Evolutionary conservation across 2,888 invertebrate species (phyloP), one percentile per base, ranked within the genome.

Genomic region (Octonoba sinensis): DNA sequence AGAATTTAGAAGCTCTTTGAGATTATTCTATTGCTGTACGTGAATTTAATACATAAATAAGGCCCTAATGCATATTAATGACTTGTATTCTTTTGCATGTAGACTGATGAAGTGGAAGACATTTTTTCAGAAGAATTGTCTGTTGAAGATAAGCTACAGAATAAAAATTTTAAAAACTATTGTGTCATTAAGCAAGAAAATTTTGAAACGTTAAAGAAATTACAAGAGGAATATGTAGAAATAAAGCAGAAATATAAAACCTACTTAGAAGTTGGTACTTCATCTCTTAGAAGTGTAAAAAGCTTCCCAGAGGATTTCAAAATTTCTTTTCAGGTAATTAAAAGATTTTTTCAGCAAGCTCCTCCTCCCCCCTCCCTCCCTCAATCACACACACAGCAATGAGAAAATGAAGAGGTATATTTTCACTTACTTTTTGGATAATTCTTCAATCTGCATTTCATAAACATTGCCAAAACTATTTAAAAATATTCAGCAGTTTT

Each of bases 281-380:
- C 27, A n/a, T 56, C 56, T 13, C 22, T 73, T 11, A 67, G 57
- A 69, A 54, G 59, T 47, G n/a, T 73, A 4, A 18, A 73, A 3
- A 36, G 20, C 16, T n/a, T 81, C 56, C 73, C 79, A 12, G 67
- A 69, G 3, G 47, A 69, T n/a, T 49, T 81, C n/a, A 24, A 69
- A 64, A 13, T 81, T 46, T 44, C 36, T n/a, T 11, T 20, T 44
- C n/a, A 62, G 44, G 62, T 62, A 36, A 36, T 36, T 36, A 36
- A 36, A 36, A 27, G 27, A 27, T 36, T 8, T 36, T 36, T 36
- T 36, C 8, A 3, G 1, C 36, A n/a, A n/a, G n/a, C n/a, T n/a
- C n/a, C n/a, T n/a, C n/a, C n/a, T n/a, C n/a, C n/a, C n/a, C n/a
- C n/a, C n/a, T n/a, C n/a, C n/a, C n/a, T n/a, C n/a, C n/a, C n/a